Conservation (phyloP, 2,888 invertebrate species). For the Tipula vernalis region DNA sequence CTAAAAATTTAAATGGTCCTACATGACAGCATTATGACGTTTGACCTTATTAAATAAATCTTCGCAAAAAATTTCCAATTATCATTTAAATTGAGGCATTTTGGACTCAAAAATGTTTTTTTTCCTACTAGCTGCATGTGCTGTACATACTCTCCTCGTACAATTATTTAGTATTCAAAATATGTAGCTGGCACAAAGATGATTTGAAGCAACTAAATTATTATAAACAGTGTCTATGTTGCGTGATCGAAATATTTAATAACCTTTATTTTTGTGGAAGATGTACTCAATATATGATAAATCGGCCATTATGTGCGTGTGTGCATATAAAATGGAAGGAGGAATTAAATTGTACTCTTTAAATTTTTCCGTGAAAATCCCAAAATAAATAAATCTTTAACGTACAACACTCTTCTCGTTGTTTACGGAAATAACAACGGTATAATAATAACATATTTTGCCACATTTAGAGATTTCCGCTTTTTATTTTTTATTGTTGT, state of each 20-base stretch:
- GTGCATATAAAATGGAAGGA: background rate
- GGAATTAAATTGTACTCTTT: background rate
- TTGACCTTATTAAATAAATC: background rate
- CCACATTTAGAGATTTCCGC: background rate
- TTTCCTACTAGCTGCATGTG: background rate
- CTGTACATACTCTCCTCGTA: background rate
- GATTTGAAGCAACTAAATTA: background rate
- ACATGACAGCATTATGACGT: background rate
- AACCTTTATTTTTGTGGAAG: background rate
- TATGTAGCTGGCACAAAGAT: background rate
- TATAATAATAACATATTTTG: background rate
- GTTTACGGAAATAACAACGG: background rate
- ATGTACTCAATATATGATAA: background rate
- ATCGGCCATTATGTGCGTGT: background rate
- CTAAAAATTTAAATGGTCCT: background rate
- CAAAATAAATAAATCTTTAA: background rate
- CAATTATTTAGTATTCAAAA: background rate
- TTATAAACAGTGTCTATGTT: background rate
- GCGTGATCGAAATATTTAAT: background rate
- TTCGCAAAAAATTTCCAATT: background rate
- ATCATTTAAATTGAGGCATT: background rate
- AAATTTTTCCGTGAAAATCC: background rate
- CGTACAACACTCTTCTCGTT: background rate
- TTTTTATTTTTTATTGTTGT: background rate
- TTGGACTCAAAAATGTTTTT: background rate